A percentile compares a stretch with the other conserved stretches of the same genome.
Conservation (phyloP, 2,113 vertebrate genomes). For the Elachura formosa region DNA sequence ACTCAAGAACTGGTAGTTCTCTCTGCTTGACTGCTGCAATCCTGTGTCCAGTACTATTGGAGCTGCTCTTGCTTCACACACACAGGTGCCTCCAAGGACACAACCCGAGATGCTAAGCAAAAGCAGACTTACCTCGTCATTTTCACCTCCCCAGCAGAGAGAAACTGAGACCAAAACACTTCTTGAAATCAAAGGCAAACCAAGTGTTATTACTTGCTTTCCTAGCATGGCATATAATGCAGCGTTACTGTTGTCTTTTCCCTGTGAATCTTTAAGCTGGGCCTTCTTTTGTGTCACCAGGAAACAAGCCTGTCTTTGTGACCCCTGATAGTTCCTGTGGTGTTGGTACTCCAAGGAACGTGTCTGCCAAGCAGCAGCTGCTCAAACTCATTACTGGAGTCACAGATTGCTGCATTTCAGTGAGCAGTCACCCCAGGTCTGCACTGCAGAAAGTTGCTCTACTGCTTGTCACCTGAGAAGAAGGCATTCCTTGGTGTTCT, state of each 20-base stretch:
- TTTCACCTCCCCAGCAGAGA: neutral
- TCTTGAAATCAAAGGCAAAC: neutral
- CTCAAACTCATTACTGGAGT: neutral
- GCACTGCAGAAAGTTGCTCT: neutral
- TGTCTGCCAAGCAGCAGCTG: neutral
- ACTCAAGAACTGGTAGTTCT: neutral
- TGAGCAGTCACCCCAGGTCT: neutral
- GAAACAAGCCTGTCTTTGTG: neutral
- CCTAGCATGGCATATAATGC: neutral
- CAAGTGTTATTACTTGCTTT: fast-evolving
- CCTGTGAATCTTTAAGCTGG: neutral
- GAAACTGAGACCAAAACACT: neutral
- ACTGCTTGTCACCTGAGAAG: neutral
- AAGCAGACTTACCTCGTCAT: neutral
- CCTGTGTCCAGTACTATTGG: neutral
- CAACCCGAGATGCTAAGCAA: neutral
- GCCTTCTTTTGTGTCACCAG: neutral
- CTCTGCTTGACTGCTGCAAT: neutral
- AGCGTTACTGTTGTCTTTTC: neutral
- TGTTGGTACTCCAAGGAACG: neutral
- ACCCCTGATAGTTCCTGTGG: neutral
- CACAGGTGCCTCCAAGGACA: neutral
- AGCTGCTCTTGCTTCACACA: neutral
- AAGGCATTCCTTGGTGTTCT: neutral
- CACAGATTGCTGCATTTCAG: neutral